Conservation (phyloP, 2,113 vertebrate genomes). For the Muscicapa adusta region DNA sequence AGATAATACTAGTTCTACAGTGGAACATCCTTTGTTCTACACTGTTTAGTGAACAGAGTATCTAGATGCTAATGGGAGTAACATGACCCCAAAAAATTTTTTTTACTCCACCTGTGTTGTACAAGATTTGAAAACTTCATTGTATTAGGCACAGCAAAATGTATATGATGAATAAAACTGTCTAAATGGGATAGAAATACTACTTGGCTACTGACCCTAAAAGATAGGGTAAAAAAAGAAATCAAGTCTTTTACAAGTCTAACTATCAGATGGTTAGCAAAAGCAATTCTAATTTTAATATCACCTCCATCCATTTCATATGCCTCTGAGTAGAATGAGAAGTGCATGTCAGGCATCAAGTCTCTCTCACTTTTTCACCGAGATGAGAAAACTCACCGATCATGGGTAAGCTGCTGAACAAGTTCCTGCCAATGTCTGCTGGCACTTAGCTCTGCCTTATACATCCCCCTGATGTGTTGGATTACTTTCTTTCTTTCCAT, state of each 20-base stretch:
- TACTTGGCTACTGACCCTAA: not conserved
- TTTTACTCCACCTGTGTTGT: not conserved
- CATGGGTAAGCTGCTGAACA: constrained; percentile 92
- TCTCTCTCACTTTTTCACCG: not conserved
- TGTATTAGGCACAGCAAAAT: not conserved
- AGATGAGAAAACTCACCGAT: constrained; percentile 74
- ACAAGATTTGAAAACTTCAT: not conserved
- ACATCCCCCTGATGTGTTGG: constrained; percentile 92
- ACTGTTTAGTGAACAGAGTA: not conserved
- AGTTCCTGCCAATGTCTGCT: constrained; percentile 96
- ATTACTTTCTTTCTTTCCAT: constrained; percentile 98
- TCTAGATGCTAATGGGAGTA: not conserved
- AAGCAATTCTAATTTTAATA: not conserved
- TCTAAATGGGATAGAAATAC: not conserved
- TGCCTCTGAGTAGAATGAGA: not conserved
- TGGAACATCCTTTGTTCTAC: not conserved
- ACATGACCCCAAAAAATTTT: not conserved
- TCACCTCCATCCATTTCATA: not conserved
- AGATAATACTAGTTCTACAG: not conserved
- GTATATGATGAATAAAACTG: not conserved
- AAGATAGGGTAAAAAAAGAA: not conserved
- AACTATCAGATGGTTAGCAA: not conserved
- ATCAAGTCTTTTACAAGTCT: not conserved
- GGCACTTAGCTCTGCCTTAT: constrained; percentile 91
- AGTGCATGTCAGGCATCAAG: not conserved